Evolutionary conservation across 1,140 invertebrate species (phyloP).

Genomic region (Drosophila subobscura): DNA sequence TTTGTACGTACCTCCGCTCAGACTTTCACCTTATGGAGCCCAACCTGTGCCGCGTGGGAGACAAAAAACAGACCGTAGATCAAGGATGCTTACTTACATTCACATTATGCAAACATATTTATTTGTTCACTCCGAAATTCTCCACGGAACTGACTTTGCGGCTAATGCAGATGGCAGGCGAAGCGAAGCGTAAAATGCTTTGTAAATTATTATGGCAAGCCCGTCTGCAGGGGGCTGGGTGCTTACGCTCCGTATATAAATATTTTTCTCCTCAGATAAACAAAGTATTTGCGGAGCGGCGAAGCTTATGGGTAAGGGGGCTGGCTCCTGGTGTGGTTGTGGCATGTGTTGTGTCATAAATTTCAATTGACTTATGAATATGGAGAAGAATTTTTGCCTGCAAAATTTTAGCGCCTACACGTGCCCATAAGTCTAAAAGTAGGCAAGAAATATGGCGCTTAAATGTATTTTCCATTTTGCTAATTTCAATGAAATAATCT

Average conservation of each 20-base stretch:
- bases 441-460: constrained; percentile 17
- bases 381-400: constrained; percentile 35
- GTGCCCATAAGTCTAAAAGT: constrained; percentile 31
- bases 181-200: constrained; percentile 76
- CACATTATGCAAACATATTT: constrained; percentile 57
- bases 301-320: background rate
- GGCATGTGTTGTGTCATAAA: constrained; percentile 56
- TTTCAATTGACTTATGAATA: constrained; percentile 74
- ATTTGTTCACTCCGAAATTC: constrained; percentile 28
- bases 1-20: background rate
- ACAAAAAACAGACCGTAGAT: constrained; percentile 42
- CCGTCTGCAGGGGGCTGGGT: background rate
- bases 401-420: constrained; percentile 45
- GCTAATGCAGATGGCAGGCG: constrained; percentile 75
- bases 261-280: constrained; percentile 57
- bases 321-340: background rate
- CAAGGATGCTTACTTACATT: constrained; percentile 44
- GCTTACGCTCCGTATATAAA: constrained; percentile 40
- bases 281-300: constrained; percentile 28
- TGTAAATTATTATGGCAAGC: constrained; percentile 70
- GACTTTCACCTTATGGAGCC: background rate
- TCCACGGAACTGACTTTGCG: constrained; percentile 62
- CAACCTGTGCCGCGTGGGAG: constrained; percentile 4
- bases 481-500: constrained; percentile 1
- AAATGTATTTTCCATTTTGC: constrained; percentile 34